Conservation (phyloP, 2,113 vertebrate species). For the Xiphophorus couchianus region DNA sequence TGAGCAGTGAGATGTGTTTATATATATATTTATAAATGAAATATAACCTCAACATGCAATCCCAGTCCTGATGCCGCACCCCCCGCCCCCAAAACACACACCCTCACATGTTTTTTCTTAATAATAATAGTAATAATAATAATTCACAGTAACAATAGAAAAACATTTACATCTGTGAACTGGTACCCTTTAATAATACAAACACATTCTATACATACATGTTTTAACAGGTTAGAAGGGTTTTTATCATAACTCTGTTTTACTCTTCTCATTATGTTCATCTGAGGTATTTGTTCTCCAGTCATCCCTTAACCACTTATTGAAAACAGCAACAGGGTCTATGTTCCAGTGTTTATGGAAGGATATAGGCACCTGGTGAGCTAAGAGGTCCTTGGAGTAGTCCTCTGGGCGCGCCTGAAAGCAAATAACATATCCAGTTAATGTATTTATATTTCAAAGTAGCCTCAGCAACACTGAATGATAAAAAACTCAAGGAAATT, state of each 20-base stretch:
- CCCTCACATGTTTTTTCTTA: slow-evolving; percentile 28
- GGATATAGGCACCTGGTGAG: slow-evolving; percentile 95
- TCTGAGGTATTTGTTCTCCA: slow-evolving; percentile 28
- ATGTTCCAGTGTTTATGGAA: slow-evolving; percentile 99
- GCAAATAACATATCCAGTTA: slow-evolving; percentile 49
- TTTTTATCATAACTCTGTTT: slow-evolving; percentile 85
- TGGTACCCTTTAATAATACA: slow-evolving; percentile 29
- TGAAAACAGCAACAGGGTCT: slow-evolving; percentile 89
- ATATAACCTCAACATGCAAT: slow-evolving; percentile 44
- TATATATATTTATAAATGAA: slow-evolving; percentile 50
- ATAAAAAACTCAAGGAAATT: background rate
- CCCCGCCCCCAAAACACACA: slow-evolving; percentile 8
- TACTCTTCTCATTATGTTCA: slow-evolving; percentile 57
- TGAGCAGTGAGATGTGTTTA: slow-evolving; percentile 33
- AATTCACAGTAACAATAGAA: slow-evolving; percentile 56
- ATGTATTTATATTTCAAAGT: slow-evolving; percentile 9
- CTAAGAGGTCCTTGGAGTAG: slow-evolving; percentile 89
- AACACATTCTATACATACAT: slow-evolving; percentile 29
- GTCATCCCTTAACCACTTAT: slow-evolving; percentile 87
- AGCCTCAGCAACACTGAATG: slow-evolving; percentile 21
- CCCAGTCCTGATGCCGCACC: slow-evolving; percentile 40
- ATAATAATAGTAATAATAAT: slow-evolving; percentile 17
- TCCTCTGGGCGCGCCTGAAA: slow-evolving; percentile 92
- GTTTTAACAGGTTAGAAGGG: slow-evolving; percentile 19
- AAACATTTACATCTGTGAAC: slow-evolving; percentile 63